phyloP scores from a whole-genome alignment of 2,113 vertebrate genomes.

The Salvelinus alpinus region DNA sequence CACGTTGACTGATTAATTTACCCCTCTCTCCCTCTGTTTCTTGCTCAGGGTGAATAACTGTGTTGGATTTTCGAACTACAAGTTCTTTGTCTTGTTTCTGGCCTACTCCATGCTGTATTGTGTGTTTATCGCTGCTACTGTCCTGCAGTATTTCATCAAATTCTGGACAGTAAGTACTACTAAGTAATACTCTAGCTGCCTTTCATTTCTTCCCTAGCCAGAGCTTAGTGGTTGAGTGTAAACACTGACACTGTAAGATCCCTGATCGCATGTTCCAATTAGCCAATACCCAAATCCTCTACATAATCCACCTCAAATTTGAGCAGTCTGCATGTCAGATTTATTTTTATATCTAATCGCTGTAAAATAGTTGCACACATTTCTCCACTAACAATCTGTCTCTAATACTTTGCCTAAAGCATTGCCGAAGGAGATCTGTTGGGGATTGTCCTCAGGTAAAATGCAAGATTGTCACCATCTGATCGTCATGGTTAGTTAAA shows the following conservation, averaged over 20 bases:
- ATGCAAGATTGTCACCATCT: neutral
- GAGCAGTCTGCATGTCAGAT: too few species aligned
- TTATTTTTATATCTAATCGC: neutral
- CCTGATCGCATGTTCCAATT: too few species aligned
- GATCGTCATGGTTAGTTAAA: neutral
- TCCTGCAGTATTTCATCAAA: slow-evolving; percentile 96
- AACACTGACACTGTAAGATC: too few species aligned
- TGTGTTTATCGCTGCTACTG: slow-evolving; percentile 89
- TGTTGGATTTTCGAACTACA: slow-evolving; percentile 99
- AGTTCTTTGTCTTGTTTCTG: slow-evolving; percentile 96
- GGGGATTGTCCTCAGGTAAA: slow-evolving; percentile 63
- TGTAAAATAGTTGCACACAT: neutral
- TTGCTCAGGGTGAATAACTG: slow-evolving; percentile 95
- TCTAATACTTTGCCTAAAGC: slow-evolving; percentile 50
- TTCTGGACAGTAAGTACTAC: slow-evolving; percentile 94
- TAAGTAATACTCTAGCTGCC: neutral
- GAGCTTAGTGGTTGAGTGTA: too few species aligned
- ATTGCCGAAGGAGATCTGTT: slow-evolving; percentile 62
- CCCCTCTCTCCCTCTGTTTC: too few species aligned
- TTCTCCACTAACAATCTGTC: slow-evolving; percentile 55
- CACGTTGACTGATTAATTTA: neutral
- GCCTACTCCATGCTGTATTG: slow-evolving; percentile 93
- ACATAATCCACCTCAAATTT: too few species aligned
- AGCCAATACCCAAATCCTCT: too few species aligned
- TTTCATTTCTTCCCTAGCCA: too few species aligned